Evolutionary conservation across 2,113 vertebrate genomes (phyloP), one percentile per base, ranked within the genome.

Genomic region (Chaetodon trifascialis): DNA sequence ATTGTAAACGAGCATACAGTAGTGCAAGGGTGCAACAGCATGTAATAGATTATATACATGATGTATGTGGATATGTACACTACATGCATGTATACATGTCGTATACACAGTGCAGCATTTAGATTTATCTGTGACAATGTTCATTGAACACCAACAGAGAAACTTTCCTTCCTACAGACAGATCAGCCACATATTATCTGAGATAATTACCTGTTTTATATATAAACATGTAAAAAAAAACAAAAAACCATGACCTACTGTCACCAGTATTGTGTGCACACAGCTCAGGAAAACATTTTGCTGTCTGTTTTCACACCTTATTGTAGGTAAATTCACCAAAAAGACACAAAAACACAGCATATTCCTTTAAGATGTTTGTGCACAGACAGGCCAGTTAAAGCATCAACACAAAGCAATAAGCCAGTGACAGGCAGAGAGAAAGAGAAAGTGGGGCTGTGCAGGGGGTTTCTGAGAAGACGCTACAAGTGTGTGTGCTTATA

Each of bases 401-500:
- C n/a, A 51, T 51, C 36, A 59, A 85, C 70, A 65, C 68, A 79
- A 83, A 72, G 56, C 51, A 69, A 52, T 17, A 79, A 75, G 62
- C 78, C 47, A 42, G 72, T 55, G 42, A 71, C 46, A 73, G 10
- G 46, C 54, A 60, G 30, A 30, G 42, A 47, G 63, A 42, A 30
- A 49, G 44, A 25, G n/a, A 60, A 40, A n/a, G 15, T 36, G 15
- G 12, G 30, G 40, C n/a, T n/a, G 52, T 64, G 62, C 10, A 5
- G 25, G 55, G 36, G 21, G 25, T 65, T 72, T 79, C 21, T 79
- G 79, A 76, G 80, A 82, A 89, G 76, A 91, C 5, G 42, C 89
- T 78, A 89, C 88, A 91, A 90, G 86, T 89, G 85, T 89, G 54
- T 60, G 55, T 2, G 12, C 63, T 76, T 34, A 8, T 54, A 42